phyloP scores from a whole-genome alignment of 2,888 invertebrate species.

The Parochlus steinenii region DNA sequence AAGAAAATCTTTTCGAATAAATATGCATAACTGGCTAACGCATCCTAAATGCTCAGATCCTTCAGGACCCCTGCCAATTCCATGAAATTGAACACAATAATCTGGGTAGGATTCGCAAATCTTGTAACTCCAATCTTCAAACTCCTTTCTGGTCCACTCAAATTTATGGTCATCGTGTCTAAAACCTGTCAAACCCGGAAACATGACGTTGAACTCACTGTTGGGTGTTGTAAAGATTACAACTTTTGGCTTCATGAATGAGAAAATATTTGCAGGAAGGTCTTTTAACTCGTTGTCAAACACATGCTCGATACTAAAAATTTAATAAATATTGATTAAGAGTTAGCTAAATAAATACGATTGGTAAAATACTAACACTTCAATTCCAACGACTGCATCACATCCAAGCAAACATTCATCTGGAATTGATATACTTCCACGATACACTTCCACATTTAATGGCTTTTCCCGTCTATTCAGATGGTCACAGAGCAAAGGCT shows the following conservation, averaged over 20 bases:
- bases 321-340: too few relatives aligned
- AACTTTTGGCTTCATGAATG: constrained; percentile 58
- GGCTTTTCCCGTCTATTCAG: constrained; percentile 20
- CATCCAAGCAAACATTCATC: constrained; percentile 47
- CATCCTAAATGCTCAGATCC: constrained; percentile 48
- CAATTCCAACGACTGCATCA: constrained; percentile 70
- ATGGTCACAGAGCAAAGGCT: constrained; percentile 23
- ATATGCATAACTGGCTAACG: constrained; percentile 73
- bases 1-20: constrained; percentile 32
- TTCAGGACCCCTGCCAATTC: constrained; percentile 57
- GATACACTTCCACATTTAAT: constrained; percentile 35
- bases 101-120: constrained; percentile 51
- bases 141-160: constrained; percentile 79
- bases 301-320: constrained; percentile 68
- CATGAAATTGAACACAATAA: constrained; percentile 54
- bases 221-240: constrained; percentile 84
- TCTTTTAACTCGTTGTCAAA: constrained; percentile 53
- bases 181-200: constrained; percentile 37
- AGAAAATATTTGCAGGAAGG: constrained; percentile 65
- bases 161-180: constrained; percentile 85
- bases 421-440: constrained; percentile 59
- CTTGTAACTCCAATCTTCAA: constrained; percentile 63
- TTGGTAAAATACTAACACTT: too few relatives aligned
- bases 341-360: too few relatives aligned
- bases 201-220: constrained; percentile 72